These are phyloP conservation scores for Paramormyrops kingsleyae DNA, from an alignment of 2,113 vertebrate genomes.

Conservation along the genomic window DNA sequence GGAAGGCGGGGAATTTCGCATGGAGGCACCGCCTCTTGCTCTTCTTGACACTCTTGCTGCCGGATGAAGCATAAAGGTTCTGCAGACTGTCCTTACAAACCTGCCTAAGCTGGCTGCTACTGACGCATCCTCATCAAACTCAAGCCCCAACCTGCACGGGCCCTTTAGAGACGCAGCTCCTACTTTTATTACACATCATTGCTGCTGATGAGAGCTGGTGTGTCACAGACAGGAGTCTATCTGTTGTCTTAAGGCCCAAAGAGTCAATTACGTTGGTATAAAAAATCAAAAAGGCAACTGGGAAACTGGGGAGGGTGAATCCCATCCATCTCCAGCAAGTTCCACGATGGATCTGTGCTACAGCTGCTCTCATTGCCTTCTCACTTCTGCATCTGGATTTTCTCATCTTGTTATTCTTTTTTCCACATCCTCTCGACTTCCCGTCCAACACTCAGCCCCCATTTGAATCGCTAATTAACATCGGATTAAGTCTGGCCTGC, in stretches of 20 bases:
- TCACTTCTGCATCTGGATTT: not conserved
- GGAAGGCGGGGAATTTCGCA: not conserved
- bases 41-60: not conserved
- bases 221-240: not conserved
- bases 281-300: not conserved
- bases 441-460: not conserved
- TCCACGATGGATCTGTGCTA: not conserved
- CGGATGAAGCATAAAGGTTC: not conserved
- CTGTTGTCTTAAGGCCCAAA: not conserved
- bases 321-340: not conserved
- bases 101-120: no score
- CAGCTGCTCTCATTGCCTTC: not conserved
- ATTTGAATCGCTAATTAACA: not conserved
- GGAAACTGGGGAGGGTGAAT: not conserved
- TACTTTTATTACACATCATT: not conserved
- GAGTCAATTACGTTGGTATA: not conserved
- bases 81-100: not conserved
- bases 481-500: not conserved
- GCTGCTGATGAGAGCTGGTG: not conserved
- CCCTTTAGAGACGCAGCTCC: not conserved
- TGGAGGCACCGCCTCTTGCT: not conserved
- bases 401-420: not conserved
- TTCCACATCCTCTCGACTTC: not conserved
- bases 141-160: not conserved
- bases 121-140: not conserved